These are phyloP conservation scores for Beaufortia kweichowensis DNA, from an alignment of 2,113 vertebrate species.

Conservation along the genomic window DNA sequence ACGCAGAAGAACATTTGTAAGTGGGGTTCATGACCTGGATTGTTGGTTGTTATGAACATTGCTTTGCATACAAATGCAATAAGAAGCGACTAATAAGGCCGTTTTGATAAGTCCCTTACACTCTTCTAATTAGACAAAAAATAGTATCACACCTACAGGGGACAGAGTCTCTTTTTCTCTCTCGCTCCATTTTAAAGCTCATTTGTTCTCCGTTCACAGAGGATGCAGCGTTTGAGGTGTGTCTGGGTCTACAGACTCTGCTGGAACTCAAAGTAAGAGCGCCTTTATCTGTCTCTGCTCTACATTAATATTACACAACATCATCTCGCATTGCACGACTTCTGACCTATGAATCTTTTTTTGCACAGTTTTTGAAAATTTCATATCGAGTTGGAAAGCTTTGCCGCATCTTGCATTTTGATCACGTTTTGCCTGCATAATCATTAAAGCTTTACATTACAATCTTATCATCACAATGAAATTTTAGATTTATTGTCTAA, in stretches of 20 bases:
- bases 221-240: slow-evolving; percentile 81
- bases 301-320: slow-evolving; percentile 30
- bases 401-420: no score
- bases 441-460: no score
- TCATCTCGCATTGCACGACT: background rate
- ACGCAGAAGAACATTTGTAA: background rate
- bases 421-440: no score
- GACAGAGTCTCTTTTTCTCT: slow-evolving; percentile 9
- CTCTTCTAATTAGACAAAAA: background rate
- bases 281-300: background rate
- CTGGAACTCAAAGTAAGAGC: slow-evolving; percentile 87
- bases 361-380: no score
- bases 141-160: background rate
- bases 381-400: no score
- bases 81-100: background rate
- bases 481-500: no score
- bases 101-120: background rate
- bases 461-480: no score
- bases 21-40: background rate
- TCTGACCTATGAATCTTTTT: background rate
- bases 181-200: slow-evolving; percentile 5
- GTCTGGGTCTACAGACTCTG: slow-evolving; percentile 88
- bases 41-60: background rate
- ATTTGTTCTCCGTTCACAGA: slow-evolving; percentile 70
- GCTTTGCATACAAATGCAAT: background rate